Evolutionary conservation across 2,888 invertebrate species (phyloP).

Genomic region (Acholoe squamosa): DNA sequence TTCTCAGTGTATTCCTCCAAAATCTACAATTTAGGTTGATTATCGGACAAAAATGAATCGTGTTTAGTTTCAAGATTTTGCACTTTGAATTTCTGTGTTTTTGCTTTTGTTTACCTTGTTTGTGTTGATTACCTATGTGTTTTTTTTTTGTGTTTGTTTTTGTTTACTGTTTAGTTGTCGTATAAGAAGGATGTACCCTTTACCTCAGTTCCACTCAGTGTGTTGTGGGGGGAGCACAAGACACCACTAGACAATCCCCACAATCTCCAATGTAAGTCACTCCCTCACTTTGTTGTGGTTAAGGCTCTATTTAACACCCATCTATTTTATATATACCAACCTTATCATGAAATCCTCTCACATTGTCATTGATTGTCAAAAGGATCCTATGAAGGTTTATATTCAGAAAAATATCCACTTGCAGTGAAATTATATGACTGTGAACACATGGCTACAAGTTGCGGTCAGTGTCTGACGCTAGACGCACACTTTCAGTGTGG

Average conservation of each 20-base stretch:
- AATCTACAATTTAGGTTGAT: too few relatives aligned
- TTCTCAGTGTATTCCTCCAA: too few relatives aligned
- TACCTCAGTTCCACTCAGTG: neutral
- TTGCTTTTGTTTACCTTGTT: neutral
- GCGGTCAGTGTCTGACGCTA: conserved; percentile 96
- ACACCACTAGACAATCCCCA: neutral
- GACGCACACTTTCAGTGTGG: conserved; percentile 96
- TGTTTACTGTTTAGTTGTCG: conserved; percentile 20
- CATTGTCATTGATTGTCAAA: too few relatives aligned
- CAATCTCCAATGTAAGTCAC: conserved; percentile 44
- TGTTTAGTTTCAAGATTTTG: neutral
- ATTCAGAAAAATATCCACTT: too few relatives aligned
- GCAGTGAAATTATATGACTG: conserved; percentile 87
- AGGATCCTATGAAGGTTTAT: too few relatives aligned
- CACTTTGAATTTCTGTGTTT: neutral
- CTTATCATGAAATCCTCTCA: too few relatives aligned
- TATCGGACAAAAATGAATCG: too few relatives aligned
- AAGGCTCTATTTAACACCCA: too few relatives aligned
- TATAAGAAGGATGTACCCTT: conserved; percentile 18
- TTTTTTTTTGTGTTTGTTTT: neutral
- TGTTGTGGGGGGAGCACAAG: conserved; percentile 56
- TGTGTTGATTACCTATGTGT: neutral
- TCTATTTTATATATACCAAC: too few relatives aligned
- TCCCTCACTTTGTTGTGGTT: neutral
- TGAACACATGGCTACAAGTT: conserved; percentile 97